These are phyloP conservation scores for Brachyhypopomus occidentalis DNA, from an alignment of 2,113 vertebrate genomes.

Conservation along the genomic window DNA sequence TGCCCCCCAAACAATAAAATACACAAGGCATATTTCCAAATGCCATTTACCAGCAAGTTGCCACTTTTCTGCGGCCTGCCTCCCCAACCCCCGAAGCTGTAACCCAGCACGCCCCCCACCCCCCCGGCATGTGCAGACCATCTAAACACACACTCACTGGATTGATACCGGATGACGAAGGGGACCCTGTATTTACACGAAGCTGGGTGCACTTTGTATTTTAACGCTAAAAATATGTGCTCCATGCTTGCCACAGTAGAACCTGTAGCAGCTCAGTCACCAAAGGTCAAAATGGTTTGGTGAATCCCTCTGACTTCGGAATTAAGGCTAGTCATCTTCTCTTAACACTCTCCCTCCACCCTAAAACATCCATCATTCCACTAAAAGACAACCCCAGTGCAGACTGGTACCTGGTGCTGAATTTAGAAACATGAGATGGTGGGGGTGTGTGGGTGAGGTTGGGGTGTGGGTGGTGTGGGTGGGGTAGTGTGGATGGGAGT, in stretches of 20 bases:
- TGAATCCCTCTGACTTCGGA: slow-evolving; percentile 62
- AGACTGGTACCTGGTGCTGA: slow-evolving; percentile 23
- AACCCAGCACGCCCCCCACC: neutral
- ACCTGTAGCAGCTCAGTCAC: slow-evolving; percentile 54
- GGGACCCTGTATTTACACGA: slow-evolving; percentile 59
- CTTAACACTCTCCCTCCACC: slow-evolving; percentile 42
- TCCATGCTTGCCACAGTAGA: slow-evolving; percentile 61
- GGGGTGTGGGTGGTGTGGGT: slow-evolving; percentile 18
- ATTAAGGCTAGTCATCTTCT: slow-evolving; percentile 51
- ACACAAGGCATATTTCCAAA: neutral
- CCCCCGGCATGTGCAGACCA: slow-evolving; percentile 48
- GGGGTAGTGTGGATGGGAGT: slow-evolving; percentile 2
- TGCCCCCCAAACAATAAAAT: neutral
- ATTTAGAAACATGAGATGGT: neutral
- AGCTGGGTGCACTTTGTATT: slow-evolving; percentile 58
- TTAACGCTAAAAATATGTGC: slow-evolving; percentile 71
- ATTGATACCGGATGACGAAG: slow-evolving; percentile 68
- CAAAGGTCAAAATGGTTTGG: slow-evolving; percentile 66
- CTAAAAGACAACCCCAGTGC: neutral
- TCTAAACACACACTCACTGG: slow-evolving; percentile 66
- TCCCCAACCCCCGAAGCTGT: neutral
- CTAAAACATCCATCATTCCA: slow-evolving; percentile 22
- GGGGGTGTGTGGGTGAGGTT: no score
- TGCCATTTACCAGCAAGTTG: slow-evolving; percentile 9
- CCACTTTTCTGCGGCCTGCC: slow-evolving; percentile 23